Evolutionary conservation across 2,113 vertebrate genomes (phyloP).

Genomic region (Neotoma lepida): DNA sequence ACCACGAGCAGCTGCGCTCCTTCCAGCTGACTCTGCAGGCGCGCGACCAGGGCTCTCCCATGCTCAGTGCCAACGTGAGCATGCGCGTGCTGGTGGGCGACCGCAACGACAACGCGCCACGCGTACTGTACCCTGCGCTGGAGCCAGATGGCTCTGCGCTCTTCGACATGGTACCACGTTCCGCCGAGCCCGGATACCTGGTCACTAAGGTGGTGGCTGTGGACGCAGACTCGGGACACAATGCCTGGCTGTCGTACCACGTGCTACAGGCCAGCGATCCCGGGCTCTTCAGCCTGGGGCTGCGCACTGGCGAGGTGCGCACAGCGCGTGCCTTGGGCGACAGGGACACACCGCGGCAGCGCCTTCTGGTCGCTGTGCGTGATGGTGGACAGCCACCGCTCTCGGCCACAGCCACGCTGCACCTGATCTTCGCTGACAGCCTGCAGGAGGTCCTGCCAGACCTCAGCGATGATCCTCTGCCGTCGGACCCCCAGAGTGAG

Average conservation of each 20-base stretch:
- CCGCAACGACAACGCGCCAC: slow-evolving; percentile 87
- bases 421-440: slow-evolving; percentile 83
- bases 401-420: slow-evolving; percentile 78
- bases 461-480: rapidly evolving
- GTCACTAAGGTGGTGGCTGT: slow-evolving; percentile 76
- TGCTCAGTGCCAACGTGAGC: slow-evolving; percentile 61
- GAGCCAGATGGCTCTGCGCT: slow-evolving; percentile 52
- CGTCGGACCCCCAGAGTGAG: slow-evolving; percentile 40
- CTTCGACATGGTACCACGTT: slow-evolving; percentile 58
- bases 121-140: slow-evolving; percentile 82
- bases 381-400: slow-evolving; percentile 75
- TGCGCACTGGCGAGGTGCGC: slow-evolving; percentile 65
- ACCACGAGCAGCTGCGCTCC: slow-evolving; percentile 20
- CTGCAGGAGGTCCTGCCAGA: slow-evolving; percentile 74
- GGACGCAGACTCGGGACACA: slow-evolving; percentile 69
- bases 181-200: slow-evolving; percentile 60
- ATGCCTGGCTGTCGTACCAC: slow-evolving; percentile 25
- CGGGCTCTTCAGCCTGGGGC: slow-evolving; percentile 50
- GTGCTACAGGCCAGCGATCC: slow-evolving; percentile 63
- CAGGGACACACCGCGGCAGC: slow-evolving; percentile 50
- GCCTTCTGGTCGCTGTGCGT: slow-evolving; percentile 66
- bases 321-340: slow-evolving; percentile 56
- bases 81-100: slow-evolving; percentile 70
- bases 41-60: slow-evolving; percentile 8
- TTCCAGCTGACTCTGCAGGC: slow-evolving; percentile 58